Base-by-base conservation (phyloP, 2,797 vertebrate genomes). In the Podargus strigoides region DNA sequence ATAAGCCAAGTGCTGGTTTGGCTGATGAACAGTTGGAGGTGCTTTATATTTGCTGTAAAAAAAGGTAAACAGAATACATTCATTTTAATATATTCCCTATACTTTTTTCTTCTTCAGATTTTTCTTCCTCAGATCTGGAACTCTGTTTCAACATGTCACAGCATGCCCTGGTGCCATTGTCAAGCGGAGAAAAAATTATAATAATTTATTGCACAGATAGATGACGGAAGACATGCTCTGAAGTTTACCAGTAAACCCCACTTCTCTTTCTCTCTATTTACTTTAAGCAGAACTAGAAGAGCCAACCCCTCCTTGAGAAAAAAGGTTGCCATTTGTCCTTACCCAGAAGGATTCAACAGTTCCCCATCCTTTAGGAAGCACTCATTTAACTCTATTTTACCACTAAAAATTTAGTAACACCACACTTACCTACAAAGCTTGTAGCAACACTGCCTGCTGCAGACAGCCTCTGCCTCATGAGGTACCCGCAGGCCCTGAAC, bases 111-210 rank as follows among this genome's bases (percentile, higher is more conserved):
- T 13, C 26, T 19, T 13, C 7, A 50, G 14, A 14, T 85, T 85
- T 85, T 89, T 78, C 46, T 91, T 23, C 21, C 80, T 95, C 49
- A 80, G 66, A 89, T 9, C 14, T 47, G 28, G 36, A 88, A 59
- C 11, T 74, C 34, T 70, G 5, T 69, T 90, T 92, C 22, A 77
- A 16, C 6, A 27, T 20, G 11, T 41, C 28, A n/a, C n/a, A 49
- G 49, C 22, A 73, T 4, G 27, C 85, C 85, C 81, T 74, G n/a
- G 26, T 68, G 78, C 60, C 37, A 34, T 36, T 41, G 39, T 73
- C 46, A 36, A 2, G 1, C 21, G 24, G 27, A 82, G 24, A 37
- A 89, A 84, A 62, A 36, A 3, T 15, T 32, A 34, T 9, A 30
- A 34, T 63, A 34, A 55, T 27, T 68, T 92, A 44, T 50, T 75